Conservation (phyloP, 2,888 invertebrate species). For the Meloe dianella region DNA sequence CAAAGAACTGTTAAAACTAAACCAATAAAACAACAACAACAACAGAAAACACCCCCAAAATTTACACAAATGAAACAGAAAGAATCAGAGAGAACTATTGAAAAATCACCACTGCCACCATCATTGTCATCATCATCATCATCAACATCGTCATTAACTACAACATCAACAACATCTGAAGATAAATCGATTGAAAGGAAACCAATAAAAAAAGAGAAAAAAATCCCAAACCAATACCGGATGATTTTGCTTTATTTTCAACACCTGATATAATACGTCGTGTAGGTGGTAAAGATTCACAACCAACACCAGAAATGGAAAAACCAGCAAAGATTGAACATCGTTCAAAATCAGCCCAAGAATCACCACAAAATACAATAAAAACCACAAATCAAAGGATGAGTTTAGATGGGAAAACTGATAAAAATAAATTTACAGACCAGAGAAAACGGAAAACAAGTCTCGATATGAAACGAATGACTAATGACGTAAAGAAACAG, state of each 20-base stretch:
- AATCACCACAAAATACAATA: slow-evolving; percentile 34
- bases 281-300: slow-evolving; percentile 58
- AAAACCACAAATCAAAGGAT: slow-evolving; percentile 4
- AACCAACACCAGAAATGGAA: slow-evolving; percentile 41
- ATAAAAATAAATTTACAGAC: slow-evolving; percentile 16
- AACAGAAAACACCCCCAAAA: slow-evolving; percentile 29
- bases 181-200: slow-evolving; percentile 40
- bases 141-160: too few relatives aligned
- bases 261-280: slow-evolving; percentile 79
- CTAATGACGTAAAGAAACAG: not conserved
- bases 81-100: slow-evolving; percentile 49
- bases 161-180: slow-evolving; percentile 50
- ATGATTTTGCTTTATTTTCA: slow-evolving; percentile 76
- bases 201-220: slow-evolving; percentile 58
- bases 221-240: slow-evolving; percentile 62
- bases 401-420: slow-evolving; percentile 48
- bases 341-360: slow-evolving; percentile 49
- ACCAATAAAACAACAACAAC: slow-evolving; percentile 26
- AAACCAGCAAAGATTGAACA: slow-evolving; percentile 55
- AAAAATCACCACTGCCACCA: slow-evolving; percentile 21
- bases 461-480: not conserved
- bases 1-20: slow-evolving; percentile 39
- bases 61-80: slow-evolving; percentile 21
- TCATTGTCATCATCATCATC: slow-evolving; percentile 24
- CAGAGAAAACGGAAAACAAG: slow-evolving; percentile 1